These are phyloP conservation scores for Drepanosiphum platanoidis DNA, from an alignment of 2,888 invertebrate genomes.

Conservation along the genomic window DNA sequence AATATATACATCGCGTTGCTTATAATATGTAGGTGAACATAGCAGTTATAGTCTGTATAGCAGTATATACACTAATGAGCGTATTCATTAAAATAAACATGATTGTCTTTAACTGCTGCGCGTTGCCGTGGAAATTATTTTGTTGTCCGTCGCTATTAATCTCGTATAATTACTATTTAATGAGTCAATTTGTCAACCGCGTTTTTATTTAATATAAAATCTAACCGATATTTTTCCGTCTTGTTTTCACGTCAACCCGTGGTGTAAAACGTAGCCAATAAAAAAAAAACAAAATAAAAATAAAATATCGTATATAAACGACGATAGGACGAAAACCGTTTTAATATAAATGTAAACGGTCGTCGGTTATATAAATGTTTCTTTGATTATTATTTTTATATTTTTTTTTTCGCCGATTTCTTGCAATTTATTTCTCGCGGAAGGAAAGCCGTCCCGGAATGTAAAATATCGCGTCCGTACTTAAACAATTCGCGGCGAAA, in stretches of 20 bases:
- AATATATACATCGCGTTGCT: background rate
- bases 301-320: slow-evolving; percentile 1
- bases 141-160: background rate
- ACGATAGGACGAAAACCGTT: background rate
- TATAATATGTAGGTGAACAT: background rate
- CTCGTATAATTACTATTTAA: slow-evolving; percentile 36
- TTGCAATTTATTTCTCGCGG: background rate
- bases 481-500: background rate
- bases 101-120: background rate
- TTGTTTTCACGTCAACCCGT: background rate
- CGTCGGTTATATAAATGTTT: background rate
- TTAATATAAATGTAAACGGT: slow-evolving; percentile 14
- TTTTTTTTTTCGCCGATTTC: background rate
- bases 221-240: background rate
- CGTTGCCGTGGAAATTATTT: background rate
- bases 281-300: slow-evolving; percentile 5
- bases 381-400: background rate
- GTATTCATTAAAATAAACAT: background rate
- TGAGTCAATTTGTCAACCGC: background rate
- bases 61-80: slow-evolving; percentile 27
- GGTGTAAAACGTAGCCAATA: background rate
- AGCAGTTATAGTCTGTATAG: background rate
- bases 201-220: slow-evolving; percentile 7
- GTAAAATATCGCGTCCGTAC: background rate
- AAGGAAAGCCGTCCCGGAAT: background rate